These are phyloP conservation scores for Podilymbus podiceps DNA, from an alignment of 2,113 vertebrate genomes.

Conservation along the genomic window DNA sequence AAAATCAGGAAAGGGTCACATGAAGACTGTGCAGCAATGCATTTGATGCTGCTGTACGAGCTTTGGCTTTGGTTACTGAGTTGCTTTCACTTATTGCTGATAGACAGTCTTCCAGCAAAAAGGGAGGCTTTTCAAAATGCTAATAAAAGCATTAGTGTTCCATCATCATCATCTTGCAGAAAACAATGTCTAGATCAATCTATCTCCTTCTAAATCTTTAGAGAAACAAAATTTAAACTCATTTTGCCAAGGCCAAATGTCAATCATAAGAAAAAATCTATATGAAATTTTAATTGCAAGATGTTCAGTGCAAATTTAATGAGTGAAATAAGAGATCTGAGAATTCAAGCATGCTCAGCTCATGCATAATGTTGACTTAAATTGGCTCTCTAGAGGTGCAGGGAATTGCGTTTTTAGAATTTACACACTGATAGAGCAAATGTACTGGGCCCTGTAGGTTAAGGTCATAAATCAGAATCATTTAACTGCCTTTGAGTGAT, in stretches of 20 bases:
- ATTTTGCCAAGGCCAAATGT: conserved; percentile 79
- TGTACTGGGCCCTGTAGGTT: conserved; percentile 77
- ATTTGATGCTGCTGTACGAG: background rate
- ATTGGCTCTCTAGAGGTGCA: conserved; percentile 77
- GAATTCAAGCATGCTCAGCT: conserved; percentile 75
- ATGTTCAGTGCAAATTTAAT: conserved; percentile 81
- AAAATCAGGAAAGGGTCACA: background rate
- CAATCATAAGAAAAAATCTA: conserved; percentile 79
- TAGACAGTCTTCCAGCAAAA: background rate
- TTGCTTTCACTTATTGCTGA: background rate
- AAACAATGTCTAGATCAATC: conserved; percentile 69
- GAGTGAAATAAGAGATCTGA: conserved; percentile 81
- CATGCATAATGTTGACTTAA: conserved; percentile 82
- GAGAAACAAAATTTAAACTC: conserved; percentile 75
- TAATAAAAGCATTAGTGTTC: conserved; percentile 59
- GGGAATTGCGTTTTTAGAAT: conserved; percentile 76
- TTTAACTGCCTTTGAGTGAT: conserved; percentile 82
- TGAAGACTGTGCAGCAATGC: background rate
- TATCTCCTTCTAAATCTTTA: conserved; percentile 58
- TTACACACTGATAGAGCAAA: conserved; percentile 79
- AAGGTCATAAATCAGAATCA: conserved; percentile 84
- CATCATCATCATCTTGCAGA: conserved; percentile 53
- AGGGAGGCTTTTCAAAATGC: conserved; percentile 51
- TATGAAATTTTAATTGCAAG: conserved; percentile 85
- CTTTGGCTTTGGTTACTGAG: background rate